Evolutionary conservation across 2,797 vertebrate genomes (phyloP), one percentile per base, ranked within the genome.

Genomic region (Liparis tanakae): DNA sequence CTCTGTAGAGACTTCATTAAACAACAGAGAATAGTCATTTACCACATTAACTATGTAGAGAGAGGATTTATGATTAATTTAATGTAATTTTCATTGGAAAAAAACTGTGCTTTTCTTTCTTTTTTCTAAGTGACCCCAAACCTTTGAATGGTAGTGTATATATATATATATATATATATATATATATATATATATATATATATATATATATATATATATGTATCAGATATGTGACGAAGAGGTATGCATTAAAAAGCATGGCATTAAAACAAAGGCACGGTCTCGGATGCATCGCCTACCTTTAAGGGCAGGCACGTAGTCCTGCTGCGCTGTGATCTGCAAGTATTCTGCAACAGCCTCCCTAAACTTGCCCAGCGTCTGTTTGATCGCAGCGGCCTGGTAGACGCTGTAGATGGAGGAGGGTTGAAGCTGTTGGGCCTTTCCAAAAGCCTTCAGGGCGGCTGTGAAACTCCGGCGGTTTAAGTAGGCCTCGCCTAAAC

Each of bases 261-360:
- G 14, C 4, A 76, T 14, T 15, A 33, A 13, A 59, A 10, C 4
- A 44, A 62, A 46, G 37, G 41, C 1, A 50, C 37, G 13, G 15
- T 17, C 33, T 41, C 46, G n/a, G 10, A 34, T 56, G 41, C 5
- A 46, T 7, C 51, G 13, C 69, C 13, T 81, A 99, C 98, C 98
- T 97, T 99, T 99, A 61, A 99, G 92, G 8, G 97, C 98, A 62
- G 97, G 98, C n/a, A 99, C 95, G 57, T 99, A 99, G 53, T 98
- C 95, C 88, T 95, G 94, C 73, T 88, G 92, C 57, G 92, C 83
- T 75, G 97, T 93, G 80, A 99, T 97, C 76, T 95, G 91, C 74
- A 95, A 87, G 87, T 98, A 99, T 61, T 97, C 96, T 69, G 91
- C 85, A 36, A 95, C 85, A 0, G 98, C 97, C 63, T 96, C 96